Evolutionary conservation across 2,888 invertebrate genomes (phyloP).

Genomic region (Microctonus aethiopoides): DNA sequence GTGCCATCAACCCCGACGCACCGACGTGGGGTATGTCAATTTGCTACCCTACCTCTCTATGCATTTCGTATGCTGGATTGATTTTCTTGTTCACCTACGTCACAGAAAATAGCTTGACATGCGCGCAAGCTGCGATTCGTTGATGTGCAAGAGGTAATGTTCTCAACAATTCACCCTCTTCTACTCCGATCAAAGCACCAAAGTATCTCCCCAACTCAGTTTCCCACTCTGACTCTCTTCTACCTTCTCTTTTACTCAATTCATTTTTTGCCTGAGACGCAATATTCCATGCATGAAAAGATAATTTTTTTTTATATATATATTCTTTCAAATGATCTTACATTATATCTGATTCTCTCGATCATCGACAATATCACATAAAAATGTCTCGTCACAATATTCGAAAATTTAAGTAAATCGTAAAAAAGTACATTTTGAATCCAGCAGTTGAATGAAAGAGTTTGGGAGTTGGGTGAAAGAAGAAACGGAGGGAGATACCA

Average conservation of each 20-base stretch:
- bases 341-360: neutral
- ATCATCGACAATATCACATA: neutral
- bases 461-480: neutral
- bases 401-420: neutral
- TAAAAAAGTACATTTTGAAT: neutral
- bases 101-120: constrained; percentile 54
- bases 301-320: neutral
- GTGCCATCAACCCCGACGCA: neutral
- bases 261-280: neutral
- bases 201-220: neutral
- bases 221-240: constrained; percentile 4
- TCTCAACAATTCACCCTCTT: neutral
- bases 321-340: neutral
- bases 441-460: neutral
- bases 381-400: neutral
- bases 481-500: constrained; percentile 26
- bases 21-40: constrained; percentile 13
- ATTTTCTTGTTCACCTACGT: constrained; percentile 55
- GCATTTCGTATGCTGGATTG: constrained; percentile 53
- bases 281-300: neutral
- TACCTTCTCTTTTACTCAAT: neutral
- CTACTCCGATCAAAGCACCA: neutral
- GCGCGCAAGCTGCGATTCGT: constrained; percentile 46
- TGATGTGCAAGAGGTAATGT: constrained; percentile 34
- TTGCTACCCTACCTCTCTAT: constrained; percentile 46